Conservation (phyloP, 2,888 invertebrate species). For the Nomada ruficornis region DNA sequence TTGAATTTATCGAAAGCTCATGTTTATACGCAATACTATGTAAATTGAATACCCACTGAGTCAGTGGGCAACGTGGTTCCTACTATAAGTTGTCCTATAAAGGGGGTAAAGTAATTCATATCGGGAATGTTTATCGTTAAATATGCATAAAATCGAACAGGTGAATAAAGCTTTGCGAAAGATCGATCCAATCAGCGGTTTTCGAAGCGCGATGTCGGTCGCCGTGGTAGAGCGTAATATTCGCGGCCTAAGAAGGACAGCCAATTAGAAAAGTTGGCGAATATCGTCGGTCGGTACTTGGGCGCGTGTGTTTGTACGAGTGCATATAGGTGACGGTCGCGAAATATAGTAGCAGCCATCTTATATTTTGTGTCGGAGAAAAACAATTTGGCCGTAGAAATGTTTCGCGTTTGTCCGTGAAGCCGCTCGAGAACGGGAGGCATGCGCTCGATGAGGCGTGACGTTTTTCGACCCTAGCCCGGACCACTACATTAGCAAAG, state of each 20-base stretch:
- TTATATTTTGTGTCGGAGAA: conserved; percentile 84
- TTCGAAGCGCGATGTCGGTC: conserved; percentile 42
- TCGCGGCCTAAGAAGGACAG: conserved; percentile 57
- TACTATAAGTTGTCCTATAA: not conserved
- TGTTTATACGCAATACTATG: not conserved
- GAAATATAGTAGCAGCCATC: conserved; percentile 84
- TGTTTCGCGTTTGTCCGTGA: conserved; percentile 82
- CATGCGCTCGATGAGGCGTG: conserved; percentile 83
- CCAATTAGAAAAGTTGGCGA: conserved; percentile 65
- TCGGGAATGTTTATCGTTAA: conserved; percentile 33
- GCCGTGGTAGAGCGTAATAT: conserved; percentile 32
- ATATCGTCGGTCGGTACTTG: conserved; percentile 62
- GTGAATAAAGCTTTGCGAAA: conserved; percentile 60
- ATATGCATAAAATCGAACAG: conserved; percentile 62
- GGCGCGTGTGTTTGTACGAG: conserved; percentile 56
- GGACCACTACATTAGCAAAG: conserved; percentile 84
- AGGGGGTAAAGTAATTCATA: not conserved
- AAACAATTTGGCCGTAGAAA: conserved; percentile 83
- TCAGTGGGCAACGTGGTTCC: not conserved
- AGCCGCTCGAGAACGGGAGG: conserved; percentile 77
- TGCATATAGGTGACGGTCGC: conserved; percentile 68
- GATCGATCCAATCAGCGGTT: conserved; percentile 63
- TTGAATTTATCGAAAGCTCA: not conserved
- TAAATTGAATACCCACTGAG: conserved; percentile 7
- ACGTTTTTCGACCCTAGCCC: conserved; percentile 81